A percentile compares a stretch with the other conserved stretches of the same genome.
Evolutionary conservation across 2,888 invertebrate species (phyloP).

Genomic region (Dione vanillae): DNA sequence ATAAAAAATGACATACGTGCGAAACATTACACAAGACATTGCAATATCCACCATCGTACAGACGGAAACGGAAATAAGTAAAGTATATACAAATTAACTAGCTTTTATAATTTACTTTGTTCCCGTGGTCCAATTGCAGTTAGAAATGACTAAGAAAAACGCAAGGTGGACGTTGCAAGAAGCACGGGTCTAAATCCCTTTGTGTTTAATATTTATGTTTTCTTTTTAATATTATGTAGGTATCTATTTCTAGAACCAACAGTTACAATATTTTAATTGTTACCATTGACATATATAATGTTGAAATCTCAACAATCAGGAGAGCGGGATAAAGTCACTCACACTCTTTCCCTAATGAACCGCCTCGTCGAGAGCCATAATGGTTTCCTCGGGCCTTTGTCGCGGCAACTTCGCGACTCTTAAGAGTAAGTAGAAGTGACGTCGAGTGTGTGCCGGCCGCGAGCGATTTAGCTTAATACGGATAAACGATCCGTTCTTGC

Average conservation of each 20-base stretch:
- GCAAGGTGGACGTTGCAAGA: no score
- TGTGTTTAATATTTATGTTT: no score
- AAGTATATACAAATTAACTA: no score
- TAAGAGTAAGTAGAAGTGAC: conserved; percentile 68
- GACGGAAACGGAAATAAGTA: no score
- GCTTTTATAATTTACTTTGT: no score
- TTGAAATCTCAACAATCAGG: conserved; percentile 14
- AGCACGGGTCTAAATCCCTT: no score
- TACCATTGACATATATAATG: conserved; percentile 19
- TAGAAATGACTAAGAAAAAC: no score
- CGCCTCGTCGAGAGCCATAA: conserved; percentile 76
- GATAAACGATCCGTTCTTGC: conserved; percentile 30
- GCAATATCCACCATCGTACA: no score
- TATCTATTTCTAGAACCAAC: not conserved
- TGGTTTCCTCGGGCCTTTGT: conserved; percentile 81
- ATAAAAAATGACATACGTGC: not conserved
- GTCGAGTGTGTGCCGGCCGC: conserved; percentile 56
- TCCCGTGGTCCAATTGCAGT: no score
- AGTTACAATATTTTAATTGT: not conserved
- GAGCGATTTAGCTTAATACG: conserved; percentile 34
- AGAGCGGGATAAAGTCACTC: conserved; percentile 49
- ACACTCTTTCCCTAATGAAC: conserved; percentile 68
- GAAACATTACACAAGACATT: not conserved
- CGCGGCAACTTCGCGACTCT: conserved; percentile 75
- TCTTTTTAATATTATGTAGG: no score